These are phyloP conservation scores for Oncorhynchus nerka DNA, from an alignment of 2,113 vertebrate genomes.

Conservation along the genomic window DNA sequence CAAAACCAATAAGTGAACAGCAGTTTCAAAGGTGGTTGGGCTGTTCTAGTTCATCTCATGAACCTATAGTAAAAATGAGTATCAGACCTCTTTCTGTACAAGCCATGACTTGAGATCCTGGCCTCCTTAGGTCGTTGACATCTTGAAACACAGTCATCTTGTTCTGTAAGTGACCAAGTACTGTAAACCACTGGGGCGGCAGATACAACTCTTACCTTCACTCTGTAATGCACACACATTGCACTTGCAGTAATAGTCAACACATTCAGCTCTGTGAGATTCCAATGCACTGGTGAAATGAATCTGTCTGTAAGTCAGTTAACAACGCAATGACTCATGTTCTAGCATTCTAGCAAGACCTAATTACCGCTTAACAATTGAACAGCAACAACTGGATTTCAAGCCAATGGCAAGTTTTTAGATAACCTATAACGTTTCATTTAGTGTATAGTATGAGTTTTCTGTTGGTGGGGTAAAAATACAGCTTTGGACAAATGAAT, in stretches of 20 bases:
- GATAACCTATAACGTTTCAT: not conserved
- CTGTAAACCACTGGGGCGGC: no score
- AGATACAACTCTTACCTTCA: not conserved
- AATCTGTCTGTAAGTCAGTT: not conserved
- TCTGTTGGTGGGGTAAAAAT: not conserved
- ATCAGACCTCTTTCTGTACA: no score
- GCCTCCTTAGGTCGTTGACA: no score
- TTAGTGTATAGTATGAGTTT: not conserved
- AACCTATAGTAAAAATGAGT: no score
- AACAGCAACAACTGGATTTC: not conserved
- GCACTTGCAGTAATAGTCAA: not conserved
- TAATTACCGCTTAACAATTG: not conserved
- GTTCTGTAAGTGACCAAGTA: no score
- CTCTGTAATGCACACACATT: not conserved
- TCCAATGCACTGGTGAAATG: not conserved
- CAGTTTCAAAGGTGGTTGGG: not conserved
- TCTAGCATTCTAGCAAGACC: not conserved
- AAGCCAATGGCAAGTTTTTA: not conserved
- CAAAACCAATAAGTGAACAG: no score
- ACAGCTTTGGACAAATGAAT: not conserved
- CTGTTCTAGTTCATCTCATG: not conserved
- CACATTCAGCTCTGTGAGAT: not conserved
- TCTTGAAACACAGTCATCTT: no score
- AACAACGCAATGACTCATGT: not conserved
- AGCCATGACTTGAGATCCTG: no score